Conservation (phyloP, 2,113 vertebrate genomes). For the Oxygymnocypris stewartii region DNA sequence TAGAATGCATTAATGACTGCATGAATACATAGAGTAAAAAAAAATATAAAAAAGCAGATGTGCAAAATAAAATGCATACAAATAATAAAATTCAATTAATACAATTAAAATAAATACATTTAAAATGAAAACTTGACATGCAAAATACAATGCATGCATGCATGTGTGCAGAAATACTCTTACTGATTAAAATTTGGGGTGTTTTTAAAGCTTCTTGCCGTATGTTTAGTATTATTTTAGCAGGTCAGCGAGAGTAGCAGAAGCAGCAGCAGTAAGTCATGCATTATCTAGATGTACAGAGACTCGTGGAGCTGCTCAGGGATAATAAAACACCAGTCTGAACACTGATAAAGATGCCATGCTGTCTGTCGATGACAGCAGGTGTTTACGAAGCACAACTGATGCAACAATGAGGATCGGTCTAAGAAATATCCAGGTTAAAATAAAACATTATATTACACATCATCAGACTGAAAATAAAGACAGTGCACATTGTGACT, state of each 20-base stretch:
- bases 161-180: not conserved
- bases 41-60: no score
- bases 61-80: no score
- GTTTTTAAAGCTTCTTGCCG: not conserved
- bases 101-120: no score
- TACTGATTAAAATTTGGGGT: no score
- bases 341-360: not conserved
- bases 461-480: not conserved
- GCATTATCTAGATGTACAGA: not conserved
- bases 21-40: no score
- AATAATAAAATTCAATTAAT: no score
- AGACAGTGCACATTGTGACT: no score
- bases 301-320: not conserved
- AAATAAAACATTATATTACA: not conserved
- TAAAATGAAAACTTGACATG: no score
- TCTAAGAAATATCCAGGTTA: not conserved
- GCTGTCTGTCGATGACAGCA: not conserved
- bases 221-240: not conserved
- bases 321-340: not conserved
- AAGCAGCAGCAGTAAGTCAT: not conserved
- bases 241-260: not conserved
- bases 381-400: not conserved
- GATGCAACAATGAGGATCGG: not conserved
- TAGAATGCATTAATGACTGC: no score
- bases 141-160: no score